Evolutionary conservation across 2,888 invertebrate genomes (phyloP).

Genomic region (Crossocerus cetratus): DNA sequence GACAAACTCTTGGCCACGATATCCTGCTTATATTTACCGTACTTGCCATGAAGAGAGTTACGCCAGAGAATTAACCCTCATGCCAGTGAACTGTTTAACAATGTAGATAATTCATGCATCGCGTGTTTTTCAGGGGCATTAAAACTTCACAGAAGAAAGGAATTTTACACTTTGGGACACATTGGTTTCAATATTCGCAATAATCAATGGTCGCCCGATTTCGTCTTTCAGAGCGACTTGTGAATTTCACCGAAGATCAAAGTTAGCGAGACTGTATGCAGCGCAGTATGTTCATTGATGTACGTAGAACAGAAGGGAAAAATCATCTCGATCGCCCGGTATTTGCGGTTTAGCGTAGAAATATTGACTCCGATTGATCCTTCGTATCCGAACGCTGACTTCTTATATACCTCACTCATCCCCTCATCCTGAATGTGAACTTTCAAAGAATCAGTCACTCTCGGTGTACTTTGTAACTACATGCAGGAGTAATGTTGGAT

Average conservation of each 20-base stretch:
- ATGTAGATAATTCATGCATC: neutral
- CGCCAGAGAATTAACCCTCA: no score
- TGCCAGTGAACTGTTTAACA: neutral
- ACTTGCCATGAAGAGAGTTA: no score
- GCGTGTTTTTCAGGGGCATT: conserved; percentile 3
- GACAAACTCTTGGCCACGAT: no score
- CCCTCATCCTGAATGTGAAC: neutral
- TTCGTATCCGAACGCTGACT: conserved; percentile 6
- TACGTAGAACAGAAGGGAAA: conserved; percentile 16
- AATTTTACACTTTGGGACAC: conserved; percentile 7
- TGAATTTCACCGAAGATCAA: conserved; percentile 6
- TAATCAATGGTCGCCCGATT: conserved; percentile 5
- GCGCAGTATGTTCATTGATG: conserved; percentile 7
- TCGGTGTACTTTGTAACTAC: no score
- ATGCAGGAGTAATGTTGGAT: no score
- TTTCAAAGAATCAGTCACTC: neutral
- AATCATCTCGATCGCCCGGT: conserved; percentile 33
- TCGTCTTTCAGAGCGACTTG: conserved; percentile 4
- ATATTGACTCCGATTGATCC: conserved; percentile 2
- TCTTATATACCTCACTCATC: conserved; percentile 4
- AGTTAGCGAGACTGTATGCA: conserved; percentile 5
- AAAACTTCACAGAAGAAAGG: neutral
- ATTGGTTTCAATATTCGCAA: conserved; percentile 2
- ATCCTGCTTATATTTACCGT: no score
- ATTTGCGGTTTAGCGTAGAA: conserved; percentile 39